Percentiles rank a stretch among this genome's conserved stretches.
Conservation (phyloP, 2,888 invertebrate genomes). For the Rhopalosiphum nymphaeae region DNA sequence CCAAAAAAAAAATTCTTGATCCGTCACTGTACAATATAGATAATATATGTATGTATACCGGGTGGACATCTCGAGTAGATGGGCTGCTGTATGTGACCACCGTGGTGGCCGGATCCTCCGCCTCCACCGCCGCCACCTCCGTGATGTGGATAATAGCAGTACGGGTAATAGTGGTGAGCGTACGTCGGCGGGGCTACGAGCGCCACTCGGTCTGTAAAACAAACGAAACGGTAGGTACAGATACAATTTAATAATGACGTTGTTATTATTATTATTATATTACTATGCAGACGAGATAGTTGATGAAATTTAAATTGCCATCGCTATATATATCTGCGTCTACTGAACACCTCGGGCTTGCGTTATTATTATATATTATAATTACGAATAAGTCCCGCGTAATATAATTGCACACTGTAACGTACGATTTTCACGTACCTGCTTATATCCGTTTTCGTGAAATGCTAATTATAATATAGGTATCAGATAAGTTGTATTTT, state of each 20-base stretch:
- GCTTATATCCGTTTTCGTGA: neutral
- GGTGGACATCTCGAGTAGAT: conserved; percentile 61
- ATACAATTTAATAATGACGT: neutral
- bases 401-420: neutral
- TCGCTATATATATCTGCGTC: neutral
- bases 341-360: neutral
- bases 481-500: neutral
- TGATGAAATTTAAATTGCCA: neutral
- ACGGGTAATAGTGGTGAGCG: conserved; percentile 75
- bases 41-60: neutral
- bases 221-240: conserved; percentile 19
- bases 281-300: neutral
- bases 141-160: conserved; percentile 71
- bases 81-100: conserved; percentile 50
- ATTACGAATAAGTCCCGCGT: neutral
- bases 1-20: too few relatives aligned
- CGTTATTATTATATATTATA: neutral
- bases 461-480: neutral
- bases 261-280: neutral
- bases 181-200: conserved; percentile 76
- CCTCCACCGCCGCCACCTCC: neutral
- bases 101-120: conserved; percentile 18
- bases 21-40: too few relatives aligned
- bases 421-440: neutral
- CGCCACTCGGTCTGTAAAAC: conserved; percentile 76